A percentile compares a stretch with the other conserved stretches of the same genome.
Conservation (phyloP, 2,113 vertebrate genomes). For the Peromyscus leucopus region DNA sequence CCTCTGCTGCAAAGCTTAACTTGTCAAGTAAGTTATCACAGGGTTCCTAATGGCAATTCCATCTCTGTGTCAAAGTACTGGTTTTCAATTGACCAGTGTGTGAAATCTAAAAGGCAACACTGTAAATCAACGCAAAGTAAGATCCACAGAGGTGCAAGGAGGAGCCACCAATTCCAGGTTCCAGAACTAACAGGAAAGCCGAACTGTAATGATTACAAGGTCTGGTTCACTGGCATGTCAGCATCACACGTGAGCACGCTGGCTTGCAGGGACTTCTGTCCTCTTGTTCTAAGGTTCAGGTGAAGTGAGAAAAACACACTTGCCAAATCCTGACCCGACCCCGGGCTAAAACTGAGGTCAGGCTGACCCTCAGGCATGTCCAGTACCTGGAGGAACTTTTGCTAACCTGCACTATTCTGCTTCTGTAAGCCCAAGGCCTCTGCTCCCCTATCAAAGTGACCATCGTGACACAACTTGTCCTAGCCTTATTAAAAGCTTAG, state of each 20-base stretch:
- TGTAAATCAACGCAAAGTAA: constrained; percentile 19
- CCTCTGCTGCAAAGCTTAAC: neutral
- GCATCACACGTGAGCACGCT: neutral
- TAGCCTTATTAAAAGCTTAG: neutral
- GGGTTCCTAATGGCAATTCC: neutral
- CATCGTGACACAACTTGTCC: neutral
- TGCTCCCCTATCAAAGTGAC: neutral
- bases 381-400: neutral
- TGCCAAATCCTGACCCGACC: neutral
- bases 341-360: neutral
- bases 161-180: neutral
- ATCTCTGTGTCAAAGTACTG: neutral
- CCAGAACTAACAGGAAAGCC: neutral
- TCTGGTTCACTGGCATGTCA: neutral
- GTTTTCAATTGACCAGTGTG: neutral
- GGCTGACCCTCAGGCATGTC: neutral
- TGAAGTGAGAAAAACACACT: neutral
- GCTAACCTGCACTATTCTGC: neutral
- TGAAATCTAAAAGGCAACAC: neutral
- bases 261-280: neutral
- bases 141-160: neutral
- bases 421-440: neutral
- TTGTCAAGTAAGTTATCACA: neutral
- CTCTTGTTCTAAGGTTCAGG: neutral
- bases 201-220: neutral